phyloP scores from a whole-genome alignment of 2,888 invertebrate genomes.

The Hololepta plana region DNA sequence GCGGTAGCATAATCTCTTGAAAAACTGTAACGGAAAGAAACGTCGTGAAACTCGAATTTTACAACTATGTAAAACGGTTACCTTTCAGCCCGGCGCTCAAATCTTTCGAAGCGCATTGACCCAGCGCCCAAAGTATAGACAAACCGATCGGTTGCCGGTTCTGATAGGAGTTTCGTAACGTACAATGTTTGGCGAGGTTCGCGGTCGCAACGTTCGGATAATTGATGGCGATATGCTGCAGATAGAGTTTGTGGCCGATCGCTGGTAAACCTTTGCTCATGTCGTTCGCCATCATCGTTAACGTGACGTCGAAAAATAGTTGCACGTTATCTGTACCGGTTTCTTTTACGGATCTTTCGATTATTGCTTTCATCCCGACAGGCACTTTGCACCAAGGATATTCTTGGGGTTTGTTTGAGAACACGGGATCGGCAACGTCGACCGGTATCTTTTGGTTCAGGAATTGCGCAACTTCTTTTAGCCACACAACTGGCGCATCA shows the following conservation, averaged over 20 bases:
- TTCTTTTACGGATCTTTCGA: slow-evolving; percentile 34
- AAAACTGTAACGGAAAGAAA: slow-evolving; percentile 40
- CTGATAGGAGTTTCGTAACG: slow-evolving; percentile 54
- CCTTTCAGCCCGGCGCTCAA: slow-evolving; percentile 48
- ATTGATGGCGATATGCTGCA: slow-evolving; percentile 48
- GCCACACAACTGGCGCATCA: slow-evolving; percentile 50
- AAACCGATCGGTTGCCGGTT: slow-evolving; percentile 56
- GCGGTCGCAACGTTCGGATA: slow-evolving; percentile 43
- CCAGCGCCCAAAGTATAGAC: slow-evolving; percentile 58
- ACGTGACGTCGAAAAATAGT: slow-evolving; percentile 50
- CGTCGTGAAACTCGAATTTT: too few species aligned
- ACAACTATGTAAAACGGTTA: slow-evolving; percentile 15
- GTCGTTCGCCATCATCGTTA: slow-evolving; percentile 52
- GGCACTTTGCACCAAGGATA: slow-evolving; percentile 32
- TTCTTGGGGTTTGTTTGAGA: slow-evolving; percentile 32
- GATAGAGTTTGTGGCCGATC: slow-evolving; percentile 49
- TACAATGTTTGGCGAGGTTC: slow-evolving; percentile 42
- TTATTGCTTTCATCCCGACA: slow-evolving; percentile 20
- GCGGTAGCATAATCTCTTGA: slow-evolving; percentile 55
- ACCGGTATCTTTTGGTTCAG: slow-evolving; percentile 41
- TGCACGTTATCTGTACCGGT: slow-evolving; percentile 44
- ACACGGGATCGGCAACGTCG: slow-evolving; percentile 44
- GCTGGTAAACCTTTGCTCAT: slow-evolving; percentile 48
- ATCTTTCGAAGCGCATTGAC: slow-evolving; percentile 48
- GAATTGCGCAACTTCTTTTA: slow-evolving; percentile 48